Conservation (phyloP, 2,113 vertebrate genomes). For the Oreochromis aureus region DNA sequence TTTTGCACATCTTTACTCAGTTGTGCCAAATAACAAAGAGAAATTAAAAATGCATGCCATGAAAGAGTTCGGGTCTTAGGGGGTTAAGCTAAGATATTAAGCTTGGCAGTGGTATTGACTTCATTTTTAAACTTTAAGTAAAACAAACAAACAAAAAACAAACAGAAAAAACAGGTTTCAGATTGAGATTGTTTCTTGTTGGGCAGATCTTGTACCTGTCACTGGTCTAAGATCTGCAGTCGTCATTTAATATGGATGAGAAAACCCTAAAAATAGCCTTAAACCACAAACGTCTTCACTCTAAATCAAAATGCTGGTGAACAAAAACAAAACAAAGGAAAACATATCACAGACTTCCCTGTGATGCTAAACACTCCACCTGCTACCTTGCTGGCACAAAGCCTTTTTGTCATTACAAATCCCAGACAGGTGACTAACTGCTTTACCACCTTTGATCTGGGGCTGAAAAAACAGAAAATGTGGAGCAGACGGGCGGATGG, state of each 20-base stretch:
- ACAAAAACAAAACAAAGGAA: background rate
- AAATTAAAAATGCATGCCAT: background rate
- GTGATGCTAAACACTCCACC: background rate
- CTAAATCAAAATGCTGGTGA: background rate
- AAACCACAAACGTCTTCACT: background rate
- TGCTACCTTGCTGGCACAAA: background rate
- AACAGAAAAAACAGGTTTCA: background rate
- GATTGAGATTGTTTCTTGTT: background rate
- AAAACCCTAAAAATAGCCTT: background rate
- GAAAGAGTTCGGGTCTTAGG: fast-evolving
- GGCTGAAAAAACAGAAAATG: background rate
- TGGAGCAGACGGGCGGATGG: background rate
- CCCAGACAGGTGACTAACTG: conserved; percentile 44
- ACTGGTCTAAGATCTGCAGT: background rate
- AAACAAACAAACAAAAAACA: background rate
- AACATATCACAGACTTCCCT: background rate
- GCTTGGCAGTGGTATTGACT: fast-evolving
- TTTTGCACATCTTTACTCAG: background rate
- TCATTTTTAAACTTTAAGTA: background rate
- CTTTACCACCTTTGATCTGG: background rate
- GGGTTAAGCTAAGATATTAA: background rate
- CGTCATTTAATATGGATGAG: background rate
- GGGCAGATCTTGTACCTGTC: background rate
- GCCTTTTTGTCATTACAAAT: background rate
- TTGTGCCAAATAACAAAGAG: background rate